phyloP scores from a whole-genome alignment of 2,797 vertebrate genomes.

The Decapterus maruadsi region DNA sequence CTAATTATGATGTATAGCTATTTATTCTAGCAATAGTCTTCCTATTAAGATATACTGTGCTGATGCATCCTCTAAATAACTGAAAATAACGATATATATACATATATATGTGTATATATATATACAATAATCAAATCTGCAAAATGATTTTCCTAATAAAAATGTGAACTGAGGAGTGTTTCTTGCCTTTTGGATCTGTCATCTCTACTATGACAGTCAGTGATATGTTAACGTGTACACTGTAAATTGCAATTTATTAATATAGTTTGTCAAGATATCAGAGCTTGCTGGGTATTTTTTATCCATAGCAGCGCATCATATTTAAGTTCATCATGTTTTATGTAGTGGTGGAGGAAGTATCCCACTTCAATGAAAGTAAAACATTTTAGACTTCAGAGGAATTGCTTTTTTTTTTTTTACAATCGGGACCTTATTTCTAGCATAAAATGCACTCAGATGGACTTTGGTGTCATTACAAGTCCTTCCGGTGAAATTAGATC shows the following conservation, averaged over 20 bases:
- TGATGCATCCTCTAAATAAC: constrained; percentile 85
- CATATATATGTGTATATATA: constrained; percentile 48
- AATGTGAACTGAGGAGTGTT: constrained; percentile 70
- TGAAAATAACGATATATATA: constrained; percentile 69
- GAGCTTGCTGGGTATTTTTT: background rate
- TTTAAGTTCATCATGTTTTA: background rate
- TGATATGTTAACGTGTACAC: background rate
- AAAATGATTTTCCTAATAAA: constrained; percentile 89
- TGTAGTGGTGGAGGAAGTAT: background rate
- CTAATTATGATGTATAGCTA: constrained; percentile 86
- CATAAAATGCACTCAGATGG: too few species aligned
- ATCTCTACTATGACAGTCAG: background rate
- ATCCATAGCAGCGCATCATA: background rate
- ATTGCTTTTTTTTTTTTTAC: too few species aligned
- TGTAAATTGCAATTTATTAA: background rate
- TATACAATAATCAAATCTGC: constrained; percentile 82
- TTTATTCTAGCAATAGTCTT: constrained; percentile 95
- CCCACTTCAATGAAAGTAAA: background rate
- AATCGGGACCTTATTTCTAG: too few species aligned
- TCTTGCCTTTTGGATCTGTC: constrained; percentile 17
- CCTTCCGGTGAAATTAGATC: too few species aligned
- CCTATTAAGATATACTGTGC: constrained; percentile 91
- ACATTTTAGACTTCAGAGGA: too few species aligned
- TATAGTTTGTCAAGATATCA: background rate
- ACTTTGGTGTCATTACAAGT: too few species aligned